Conservation (phyloP, 2,113 vertebrate genomes). For the Sylvicapra grimmia region DNA sequence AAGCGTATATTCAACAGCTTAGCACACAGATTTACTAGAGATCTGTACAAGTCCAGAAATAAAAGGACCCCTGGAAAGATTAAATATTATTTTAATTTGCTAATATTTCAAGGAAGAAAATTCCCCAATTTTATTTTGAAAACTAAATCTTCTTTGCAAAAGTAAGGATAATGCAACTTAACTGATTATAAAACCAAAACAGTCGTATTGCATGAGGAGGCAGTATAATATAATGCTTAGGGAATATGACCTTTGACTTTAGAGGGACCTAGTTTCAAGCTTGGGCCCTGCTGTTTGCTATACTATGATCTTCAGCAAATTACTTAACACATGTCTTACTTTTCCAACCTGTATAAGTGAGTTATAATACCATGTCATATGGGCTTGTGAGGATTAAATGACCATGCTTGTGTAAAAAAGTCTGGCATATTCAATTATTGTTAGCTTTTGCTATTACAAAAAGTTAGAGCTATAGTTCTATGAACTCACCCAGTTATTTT, state of each 20-base stretch:
- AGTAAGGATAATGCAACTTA: neutral
- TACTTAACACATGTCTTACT: neutral
- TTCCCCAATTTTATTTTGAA: neutral
- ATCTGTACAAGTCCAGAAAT: neutral
- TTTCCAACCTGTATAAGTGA: neutral
- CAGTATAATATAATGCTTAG: neutral
- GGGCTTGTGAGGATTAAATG: neutral
- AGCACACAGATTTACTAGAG: conserved; percentile 16
- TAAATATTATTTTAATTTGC: neutral
- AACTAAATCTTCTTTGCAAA: neutral
- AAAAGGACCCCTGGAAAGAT: neutral
- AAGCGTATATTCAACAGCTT: neutral
- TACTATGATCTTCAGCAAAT: neutral
- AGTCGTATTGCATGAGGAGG: neutral
- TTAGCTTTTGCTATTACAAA: neutral
- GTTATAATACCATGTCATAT: neutral
- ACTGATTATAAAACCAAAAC: neutral
- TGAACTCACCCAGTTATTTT: neutral
- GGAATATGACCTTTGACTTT: neutral
- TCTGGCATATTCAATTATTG: neutral
- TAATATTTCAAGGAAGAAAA: neutral
- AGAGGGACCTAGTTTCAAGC: neutral
- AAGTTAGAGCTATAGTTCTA: neutral
- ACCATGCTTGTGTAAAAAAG: neutral
- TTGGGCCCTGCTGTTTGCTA: neutral